Evolutionary conservation across 23 tunicate genomes (phyloP).

Genomic region (Styela plicata): DNA sequence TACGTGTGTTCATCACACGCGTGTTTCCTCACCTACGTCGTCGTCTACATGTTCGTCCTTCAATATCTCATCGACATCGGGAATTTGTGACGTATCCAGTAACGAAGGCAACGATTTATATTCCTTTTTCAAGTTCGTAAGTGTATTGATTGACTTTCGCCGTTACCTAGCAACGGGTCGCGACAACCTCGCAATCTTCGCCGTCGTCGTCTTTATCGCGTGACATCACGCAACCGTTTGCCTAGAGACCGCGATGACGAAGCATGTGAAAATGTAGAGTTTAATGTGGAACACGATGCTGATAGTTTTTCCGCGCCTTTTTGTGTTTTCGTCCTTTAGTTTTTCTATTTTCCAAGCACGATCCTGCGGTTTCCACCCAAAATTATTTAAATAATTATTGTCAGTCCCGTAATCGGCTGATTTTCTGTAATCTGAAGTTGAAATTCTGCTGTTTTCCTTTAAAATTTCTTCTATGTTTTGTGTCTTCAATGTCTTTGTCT

Average conservation of each 20-base stretch:
- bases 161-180: constrained; percentile 16
- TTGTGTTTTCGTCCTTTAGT: constrained; percentile 19
- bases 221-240: not conserved
- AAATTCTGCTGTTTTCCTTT: not conserved
- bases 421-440: constrained; percentile 7
- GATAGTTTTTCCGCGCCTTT: not conserved
- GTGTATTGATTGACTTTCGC: not conserved
- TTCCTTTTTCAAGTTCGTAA: not conserved
- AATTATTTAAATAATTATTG: not conserved
- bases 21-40: too few species aligned
- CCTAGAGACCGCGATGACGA: not conserved
- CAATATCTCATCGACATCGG: constrained; percentile 24
- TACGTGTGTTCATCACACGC: too few species aligned
- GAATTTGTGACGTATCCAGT: constrained; percentile 28
- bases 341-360: constrained; percentile 20
- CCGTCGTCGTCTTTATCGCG: not conserved
- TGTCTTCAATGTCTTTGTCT: constrained; percentile 6
- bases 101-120: constrained; percentile 14
- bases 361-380: constrained; percentile 24
- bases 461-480: constrained; percentile 14
- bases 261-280: not conserved
- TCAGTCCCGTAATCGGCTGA: not conserved
- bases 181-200: not conserved
- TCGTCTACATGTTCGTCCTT: not conserved
- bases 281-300: constrained; percentile 26